Percentiles rank a stretch among this genome's conserved stretches.
These are phyloP conservation scores for Bicyclus anynana DNA, from an alignment of 1,140 invertebrate species.

Conservation along the genomic window DNA sequence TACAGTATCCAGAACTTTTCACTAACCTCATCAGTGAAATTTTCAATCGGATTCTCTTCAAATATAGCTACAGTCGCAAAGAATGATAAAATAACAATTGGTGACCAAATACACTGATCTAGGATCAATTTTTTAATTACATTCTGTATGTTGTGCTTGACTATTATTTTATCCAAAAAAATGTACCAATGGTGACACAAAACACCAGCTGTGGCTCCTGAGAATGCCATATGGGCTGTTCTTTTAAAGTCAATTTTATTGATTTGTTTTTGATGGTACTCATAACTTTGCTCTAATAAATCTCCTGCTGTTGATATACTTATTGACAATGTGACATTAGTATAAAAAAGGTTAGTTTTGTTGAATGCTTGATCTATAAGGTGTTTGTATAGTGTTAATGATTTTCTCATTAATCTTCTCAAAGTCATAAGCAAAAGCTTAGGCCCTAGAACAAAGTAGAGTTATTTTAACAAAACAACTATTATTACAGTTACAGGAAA, in stretches of 20 bases:
- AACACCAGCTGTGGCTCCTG: slow-evolving; percentile 89
- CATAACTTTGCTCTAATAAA: slow-evolving; percentile 90
- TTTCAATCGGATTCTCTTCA: slow-evolving; percentile 80
- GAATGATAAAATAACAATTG: slow-evolving; percentile 88
- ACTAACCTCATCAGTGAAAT: slow-evolving; percentile 84
- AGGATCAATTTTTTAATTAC: slow-evolving; percentile 91
- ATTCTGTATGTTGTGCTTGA: slow-evolving; percentile 82
- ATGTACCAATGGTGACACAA: slow-evolving; percentile 89
- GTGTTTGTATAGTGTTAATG: slow-evolving; percentile 7
- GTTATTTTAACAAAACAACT: background rate
- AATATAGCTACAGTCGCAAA: slow-evolving; percentile 87
- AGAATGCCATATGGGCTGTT: slow-evolving; percentile 87
- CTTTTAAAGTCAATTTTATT: slow-evolving; percentile 81
- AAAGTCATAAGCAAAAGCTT: background rate
- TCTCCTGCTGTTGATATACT: slow-evolving; percentile 88
- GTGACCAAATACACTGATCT: slow-evolving; percentile 93
- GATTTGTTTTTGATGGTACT: slow-evolving; percentile 82
- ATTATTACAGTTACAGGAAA: too few species aligned
- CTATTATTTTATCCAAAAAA: slow-evolving; percentile 82
- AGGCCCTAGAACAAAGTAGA: slow-evolving; percentile 1
- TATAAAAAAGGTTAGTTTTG: slow-evolving; percentile 87
- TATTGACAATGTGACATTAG: slow-evolving; percentile 91
- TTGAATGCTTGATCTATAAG: slow-evolving; percentile 78
- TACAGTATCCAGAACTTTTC: slow-evolving; percentile 89
- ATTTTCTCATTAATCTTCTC: slow-evolving; percentile 5